Evolutionary conservation across 2,797 vertebrate genomes (phyloP).

Genomic region (Buphagus erythrorhynchus): DNA sequence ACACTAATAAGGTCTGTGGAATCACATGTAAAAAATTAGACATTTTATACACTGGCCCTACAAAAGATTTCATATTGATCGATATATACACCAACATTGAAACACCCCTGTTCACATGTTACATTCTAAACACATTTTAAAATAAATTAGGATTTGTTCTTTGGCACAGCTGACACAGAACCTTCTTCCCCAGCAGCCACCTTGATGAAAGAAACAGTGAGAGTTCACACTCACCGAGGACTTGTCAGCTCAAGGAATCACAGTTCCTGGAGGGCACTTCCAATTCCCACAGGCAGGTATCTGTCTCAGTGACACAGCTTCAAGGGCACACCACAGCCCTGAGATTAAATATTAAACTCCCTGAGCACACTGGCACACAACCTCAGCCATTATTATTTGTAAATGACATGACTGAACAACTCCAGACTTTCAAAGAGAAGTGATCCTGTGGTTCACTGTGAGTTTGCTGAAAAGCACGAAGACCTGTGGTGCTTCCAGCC

Average conservation of each 20-base stretch:
- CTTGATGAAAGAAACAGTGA: conserved; percentile 63
- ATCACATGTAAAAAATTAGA: background rate
- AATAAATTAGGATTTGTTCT: conserved; percentile 6
- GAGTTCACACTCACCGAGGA: conserved; percentile 71
- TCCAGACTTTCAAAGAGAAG: background rate
- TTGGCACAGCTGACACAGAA: background rate
- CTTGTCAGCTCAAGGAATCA: conserved; percentile 50
- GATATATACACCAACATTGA: rapidly evolving
- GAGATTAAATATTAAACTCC: conserved; percentile 38
- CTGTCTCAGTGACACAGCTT: background rate
- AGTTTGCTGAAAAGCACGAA: background rate
- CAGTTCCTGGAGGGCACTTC: conserved; percentile 36
- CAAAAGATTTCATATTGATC: background rate
- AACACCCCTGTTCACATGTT: background rate
- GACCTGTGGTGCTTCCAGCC: background rate
- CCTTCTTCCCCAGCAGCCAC: conserved; percentile 10
- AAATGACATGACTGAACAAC: background rate
- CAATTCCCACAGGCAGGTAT: conserved; percentile 33
- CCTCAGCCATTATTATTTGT: background rate
- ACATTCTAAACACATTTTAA: background rate
- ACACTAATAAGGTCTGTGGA: background rate
- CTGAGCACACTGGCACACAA: conserved; percentile 7
- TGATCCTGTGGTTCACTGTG: background rate
- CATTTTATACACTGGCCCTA: background rate
- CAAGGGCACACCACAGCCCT: conserved; percentile 33